A percentile compares a stretch with the other conserved stretches of the same genome.
Evolutionary conservation across 2,113 vertebrate species (phyloP).

Genomic region (Romanogobio albipinnatus): DNA sequence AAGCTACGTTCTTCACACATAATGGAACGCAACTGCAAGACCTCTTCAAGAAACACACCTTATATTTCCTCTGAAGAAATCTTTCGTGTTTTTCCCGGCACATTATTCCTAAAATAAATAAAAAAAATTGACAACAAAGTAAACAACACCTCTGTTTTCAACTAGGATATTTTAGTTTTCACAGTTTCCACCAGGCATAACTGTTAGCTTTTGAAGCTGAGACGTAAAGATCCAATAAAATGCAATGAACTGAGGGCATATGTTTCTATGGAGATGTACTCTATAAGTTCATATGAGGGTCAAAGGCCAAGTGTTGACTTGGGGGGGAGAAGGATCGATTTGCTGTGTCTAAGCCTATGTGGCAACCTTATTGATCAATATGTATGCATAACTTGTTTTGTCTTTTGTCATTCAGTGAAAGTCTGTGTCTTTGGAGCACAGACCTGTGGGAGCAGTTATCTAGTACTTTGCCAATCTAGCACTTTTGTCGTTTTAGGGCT

Average conservation of each 20-base stretch:
- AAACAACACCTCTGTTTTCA: conserved; percentile 18
- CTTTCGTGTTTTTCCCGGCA: neutral
- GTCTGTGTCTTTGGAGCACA: neutral
- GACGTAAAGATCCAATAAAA: neutral
- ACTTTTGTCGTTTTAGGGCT: conserved; percentile 3
- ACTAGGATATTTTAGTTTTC: conserved; percentile 16
- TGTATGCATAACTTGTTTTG: conserved; percentile 53
- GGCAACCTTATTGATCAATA: conserved; percentile 68
- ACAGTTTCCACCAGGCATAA: neutral
- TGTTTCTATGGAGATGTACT: conserved; percentile 63
- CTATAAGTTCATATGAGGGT: conserved; percentile 63
- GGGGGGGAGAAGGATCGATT: conserved; percentile 66
- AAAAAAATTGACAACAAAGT: neutral
- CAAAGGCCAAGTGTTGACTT: conserved; percentile 66
- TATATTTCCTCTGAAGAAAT: neutral
- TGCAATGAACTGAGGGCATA: conserved; percentile 18
- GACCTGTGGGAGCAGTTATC: conserved; percentile 11
- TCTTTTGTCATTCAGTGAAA: neutral
- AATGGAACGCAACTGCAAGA: neutral
- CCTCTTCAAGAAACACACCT: neutral
- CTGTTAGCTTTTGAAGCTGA: neutral
- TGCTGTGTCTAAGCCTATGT: conserved; percentile 53
- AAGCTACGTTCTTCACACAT: neutral
- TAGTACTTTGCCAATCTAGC: conserved; percentile 26
- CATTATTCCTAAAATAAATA: conserved; percentile 19